Conservation (phyloP, 2,888 invertebrate genomes). For the Meliscaeva auricollis region DNA sequence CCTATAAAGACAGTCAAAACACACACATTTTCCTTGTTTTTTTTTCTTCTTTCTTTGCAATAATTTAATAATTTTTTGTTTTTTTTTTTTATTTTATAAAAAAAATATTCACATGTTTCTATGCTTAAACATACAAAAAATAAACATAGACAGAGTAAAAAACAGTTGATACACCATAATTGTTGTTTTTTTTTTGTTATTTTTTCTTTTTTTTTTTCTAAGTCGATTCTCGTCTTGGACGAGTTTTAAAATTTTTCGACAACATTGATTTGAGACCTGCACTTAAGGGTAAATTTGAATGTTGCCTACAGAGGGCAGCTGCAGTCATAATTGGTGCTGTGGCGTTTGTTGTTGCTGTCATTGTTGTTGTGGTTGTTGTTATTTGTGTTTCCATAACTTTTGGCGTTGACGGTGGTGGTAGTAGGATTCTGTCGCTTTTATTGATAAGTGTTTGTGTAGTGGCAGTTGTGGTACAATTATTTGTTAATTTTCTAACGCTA, state of each 20-base stretch:
- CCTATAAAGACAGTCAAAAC: conserved; percentile 65
- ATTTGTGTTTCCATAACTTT: conserved; percentile 30
- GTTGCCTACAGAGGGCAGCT: conserved; percentile 65
- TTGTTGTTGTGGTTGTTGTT: conserved; percentile 43
- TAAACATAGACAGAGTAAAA: neutral
- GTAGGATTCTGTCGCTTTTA: conserved; percentile 50
- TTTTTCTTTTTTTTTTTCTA: conserved; percentile 39
- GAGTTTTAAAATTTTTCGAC: conserved; percentile 77
- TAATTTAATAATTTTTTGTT: conserved; percentile 13
- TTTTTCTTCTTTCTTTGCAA: conserved; percentile 27
- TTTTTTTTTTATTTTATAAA: conserved; percentile 25
- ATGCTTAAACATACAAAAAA: conserved; percentile 55
- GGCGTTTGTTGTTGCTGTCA: conserved; percentile 41
- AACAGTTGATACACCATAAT: conserved; percentile 16
- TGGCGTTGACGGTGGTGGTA: conserved; percentile 40
- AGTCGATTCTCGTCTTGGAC: conserved; percentile 77
- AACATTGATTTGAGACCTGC: conserved; percentile 77
- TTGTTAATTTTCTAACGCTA: conserved; percentile 48
- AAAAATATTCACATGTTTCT: conserved; percentile 64
- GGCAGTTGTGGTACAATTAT: conserved; percentile 62
- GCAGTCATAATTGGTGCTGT: conserved; percentile 51
- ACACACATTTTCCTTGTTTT: conserved; percentile 56
- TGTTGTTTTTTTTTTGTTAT: neutral
- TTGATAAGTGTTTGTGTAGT: conserved; percentile 47
- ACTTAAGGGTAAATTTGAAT: conserved; percentile 77